phyloP scores from a whole-genome alignment of 2,888 invertebrate genomes.

The Octodonta nipae region DNA sequence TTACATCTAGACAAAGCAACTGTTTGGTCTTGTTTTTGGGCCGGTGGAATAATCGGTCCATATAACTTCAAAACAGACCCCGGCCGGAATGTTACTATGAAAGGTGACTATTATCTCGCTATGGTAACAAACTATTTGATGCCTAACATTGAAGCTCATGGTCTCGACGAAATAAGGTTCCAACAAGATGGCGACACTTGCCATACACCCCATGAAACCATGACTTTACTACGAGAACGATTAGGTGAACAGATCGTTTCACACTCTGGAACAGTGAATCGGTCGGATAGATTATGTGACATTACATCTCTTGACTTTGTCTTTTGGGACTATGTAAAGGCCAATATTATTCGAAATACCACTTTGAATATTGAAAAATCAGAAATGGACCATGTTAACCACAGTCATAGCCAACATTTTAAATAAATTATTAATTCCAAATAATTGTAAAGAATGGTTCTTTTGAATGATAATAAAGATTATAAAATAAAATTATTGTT shows the following conservation, averaged over 20 bases:
- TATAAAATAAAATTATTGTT: neutral
- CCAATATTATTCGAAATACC: conserved; percentile 1
- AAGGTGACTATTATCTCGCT: neutral
- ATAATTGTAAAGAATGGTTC: conserved; percentile 2
- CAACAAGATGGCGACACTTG: neutral
- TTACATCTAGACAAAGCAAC: no score
- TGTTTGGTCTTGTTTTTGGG: neutral
- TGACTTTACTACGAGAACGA: no score
- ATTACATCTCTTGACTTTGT: conserved; percentile 3
- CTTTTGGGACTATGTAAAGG: conserved; percentile 2
- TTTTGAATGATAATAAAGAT: neutral
- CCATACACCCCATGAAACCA: conserved; percentile 1
- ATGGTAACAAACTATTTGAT: conserved; percentile 4
- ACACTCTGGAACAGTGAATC: neutral
- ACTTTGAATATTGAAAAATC: neutral
- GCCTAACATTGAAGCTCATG: conserved; percentile 4
- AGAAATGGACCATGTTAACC: conserved; percentile 2
- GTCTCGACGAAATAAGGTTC: conserved; percentile 4
- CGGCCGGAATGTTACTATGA: neutral
- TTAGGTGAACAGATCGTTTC: conserved; percentile 1
- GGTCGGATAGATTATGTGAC: neutral
- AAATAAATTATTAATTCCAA: conserved; percentile 2
- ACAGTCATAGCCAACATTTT: no score
- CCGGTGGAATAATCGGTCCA: neutral
- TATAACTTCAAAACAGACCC: neutral